Percentiles rank a stretch among this genome's conserved stretches.
phyloP scores from a whole-genome alignment of 1,140 invertebrate species.

The Drosophila repleta region DNA sequence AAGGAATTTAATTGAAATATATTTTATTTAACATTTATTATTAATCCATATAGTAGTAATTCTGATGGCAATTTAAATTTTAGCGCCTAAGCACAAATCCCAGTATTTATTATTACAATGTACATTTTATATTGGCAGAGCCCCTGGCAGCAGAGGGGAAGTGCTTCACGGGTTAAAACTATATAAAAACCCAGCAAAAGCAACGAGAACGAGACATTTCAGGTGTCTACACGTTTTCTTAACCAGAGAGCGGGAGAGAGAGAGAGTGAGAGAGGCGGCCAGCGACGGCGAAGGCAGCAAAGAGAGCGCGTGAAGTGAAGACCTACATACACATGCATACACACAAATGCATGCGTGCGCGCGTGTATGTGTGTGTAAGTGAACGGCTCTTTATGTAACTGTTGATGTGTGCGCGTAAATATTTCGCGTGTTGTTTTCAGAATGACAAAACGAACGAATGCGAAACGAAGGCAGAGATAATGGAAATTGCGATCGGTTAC shows the following conservation, averaged over 20 bases:
- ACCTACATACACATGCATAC: constrained; percentile 4
- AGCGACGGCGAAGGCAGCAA: constrained; percentile 7
- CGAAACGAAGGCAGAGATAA: constrained; percentile 46
- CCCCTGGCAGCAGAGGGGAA: constrained; percentile 15
- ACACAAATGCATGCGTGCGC: background rate
- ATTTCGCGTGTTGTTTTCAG: constrained; percentile 57
- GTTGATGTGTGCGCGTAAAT: constrained; percentile 25
- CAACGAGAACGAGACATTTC: constrained; percentile 51
- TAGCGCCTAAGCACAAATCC: background rate
- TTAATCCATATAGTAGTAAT: background rate
- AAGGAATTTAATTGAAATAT: too few relatives aligned
- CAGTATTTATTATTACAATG: background rate
- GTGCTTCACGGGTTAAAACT: background rate
- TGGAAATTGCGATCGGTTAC: constrained; percentile 41
- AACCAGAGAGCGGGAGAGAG: constrained; percentile 25
- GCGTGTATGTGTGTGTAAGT: background rate
- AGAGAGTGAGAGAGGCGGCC: constrained; percentile 11
- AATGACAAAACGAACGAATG: constrained; percentile 28
- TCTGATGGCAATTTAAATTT: background rate
- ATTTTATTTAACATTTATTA: too few relatives aligned
- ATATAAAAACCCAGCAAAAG: constrained; percentile 19
- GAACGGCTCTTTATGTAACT: constrained; percentile 3
- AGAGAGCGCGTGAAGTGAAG: constrained; percentile 33
- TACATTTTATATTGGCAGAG: background rate
- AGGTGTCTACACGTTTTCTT: constrained; percentile 61